Evolutionary conservation across 92 coral and sea anemone genomes (phyloP).

Genomic region (Parazoanthus darwini): DNA sequence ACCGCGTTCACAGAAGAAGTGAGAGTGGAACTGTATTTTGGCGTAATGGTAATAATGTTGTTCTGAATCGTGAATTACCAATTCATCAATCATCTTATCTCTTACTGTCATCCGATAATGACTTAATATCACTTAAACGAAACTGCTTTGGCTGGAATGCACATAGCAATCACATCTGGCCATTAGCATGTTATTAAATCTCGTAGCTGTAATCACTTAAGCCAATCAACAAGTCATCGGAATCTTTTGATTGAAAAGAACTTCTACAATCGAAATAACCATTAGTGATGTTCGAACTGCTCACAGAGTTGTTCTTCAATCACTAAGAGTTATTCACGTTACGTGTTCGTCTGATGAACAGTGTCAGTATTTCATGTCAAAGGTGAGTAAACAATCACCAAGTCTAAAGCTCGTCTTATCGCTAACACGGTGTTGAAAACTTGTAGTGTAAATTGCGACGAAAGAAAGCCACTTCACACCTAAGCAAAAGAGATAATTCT

Average conservation of each 20-base stretch:
- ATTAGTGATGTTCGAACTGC: slow-evolving; percentile 50
- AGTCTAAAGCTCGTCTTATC: slow-evolving; percentile 61
- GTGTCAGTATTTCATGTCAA: slow-evolving; percentile 19
- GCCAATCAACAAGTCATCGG: slow-evolving; percentile 92
- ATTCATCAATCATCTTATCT: slow-evolving; percentile 82
- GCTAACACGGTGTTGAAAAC: slow-evolving; percentile 57
- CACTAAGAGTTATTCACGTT: slow-evolving; percentile 21
- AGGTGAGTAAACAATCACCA: slow-evolving; percentile 18
- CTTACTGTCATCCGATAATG: slow-evolving; percentile 89
- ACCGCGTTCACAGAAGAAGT: slow-evolving; percentile 1
- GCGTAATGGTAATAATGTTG: slow-evolving; percentile 64
- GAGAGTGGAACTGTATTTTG: slow-evolving; percentile 36
- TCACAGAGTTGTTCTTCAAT: slow-evolving; percentile 15
- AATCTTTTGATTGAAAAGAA: slow-evolving; percentile 65
- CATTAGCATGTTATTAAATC: slow-evolving; percentile 90
- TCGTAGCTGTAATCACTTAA: slow-evolving; percentile 88
- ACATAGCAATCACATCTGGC: slow-evolving; percentile 73
- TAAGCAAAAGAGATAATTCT: slow-evolving; percentile 5
- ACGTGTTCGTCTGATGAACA: slow-evolving; percentile 1
- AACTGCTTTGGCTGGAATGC: slow-evolving; percentile 74
- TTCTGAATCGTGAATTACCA: slow-evolving; percentile 66
- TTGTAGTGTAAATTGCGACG: slow-evolving; percentile 56
- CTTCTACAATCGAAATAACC: slow-evolving; percentile 62
- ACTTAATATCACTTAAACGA: slow-evolving; percentile 90
- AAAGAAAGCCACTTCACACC: slow-evolving; percentile 54